These are phyloP conservation scores for Alexandromys fortis DNA, from an alignment of 2,113 vertebrate species.

Conservation along the genomic window DNA sequence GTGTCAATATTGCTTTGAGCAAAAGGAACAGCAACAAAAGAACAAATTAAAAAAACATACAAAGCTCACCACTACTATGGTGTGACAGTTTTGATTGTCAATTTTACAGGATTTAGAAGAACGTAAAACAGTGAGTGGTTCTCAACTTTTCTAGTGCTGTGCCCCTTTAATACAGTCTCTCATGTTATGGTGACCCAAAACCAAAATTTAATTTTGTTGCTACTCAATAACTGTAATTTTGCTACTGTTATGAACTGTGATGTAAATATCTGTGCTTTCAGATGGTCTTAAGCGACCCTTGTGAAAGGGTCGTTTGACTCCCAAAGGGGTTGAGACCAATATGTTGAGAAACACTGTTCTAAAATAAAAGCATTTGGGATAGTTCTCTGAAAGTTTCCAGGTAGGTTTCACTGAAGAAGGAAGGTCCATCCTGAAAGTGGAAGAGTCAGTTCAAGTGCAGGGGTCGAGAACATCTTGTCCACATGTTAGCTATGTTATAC, in stretches of 20 bases:
- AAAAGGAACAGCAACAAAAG: background rate
- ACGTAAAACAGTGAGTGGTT: background rate
- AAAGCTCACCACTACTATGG: background rate
- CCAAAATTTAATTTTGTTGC: background rate
- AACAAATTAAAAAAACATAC: background rate
- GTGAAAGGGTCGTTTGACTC: background rate
- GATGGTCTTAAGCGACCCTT: background rate
- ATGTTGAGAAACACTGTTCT: background rate
- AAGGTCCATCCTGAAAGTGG: background rate
- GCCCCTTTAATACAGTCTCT: background rate
- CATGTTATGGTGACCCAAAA: background rate
- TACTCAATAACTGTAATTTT: background rate
- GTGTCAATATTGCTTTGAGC: background rate
- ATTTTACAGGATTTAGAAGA: background rate
- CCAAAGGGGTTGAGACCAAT: background rate
- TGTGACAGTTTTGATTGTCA: background rate
- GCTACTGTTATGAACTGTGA: background rate
- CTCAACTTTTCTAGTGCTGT: background rate
- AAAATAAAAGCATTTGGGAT: background rate
- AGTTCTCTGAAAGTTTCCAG: background rate
- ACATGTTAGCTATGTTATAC: background rate
- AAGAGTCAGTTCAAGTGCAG: background rate
- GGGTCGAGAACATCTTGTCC: background rate
- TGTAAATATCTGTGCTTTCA: background rate
- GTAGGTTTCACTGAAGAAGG: background rate